Evolutionary conservation across 1,140 invertebrate species (phyloP).

Genomic region (Pentalonia nigronervosa): DNA sequence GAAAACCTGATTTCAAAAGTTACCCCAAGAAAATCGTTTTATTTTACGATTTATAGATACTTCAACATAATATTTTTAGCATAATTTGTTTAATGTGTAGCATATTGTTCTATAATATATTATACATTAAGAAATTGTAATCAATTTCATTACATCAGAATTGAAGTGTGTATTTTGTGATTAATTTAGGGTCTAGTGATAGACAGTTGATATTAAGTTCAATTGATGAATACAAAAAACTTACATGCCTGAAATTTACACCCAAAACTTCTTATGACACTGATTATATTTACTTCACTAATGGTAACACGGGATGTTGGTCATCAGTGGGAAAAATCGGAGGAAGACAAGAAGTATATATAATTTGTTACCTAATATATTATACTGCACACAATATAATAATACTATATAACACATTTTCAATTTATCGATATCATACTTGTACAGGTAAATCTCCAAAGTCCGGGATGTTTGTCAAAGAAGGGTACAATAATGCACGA

Average conservation of each 20-base stretch:
- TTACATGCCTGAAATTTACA: conserved; percentile 79
- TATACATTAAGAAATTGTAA: neutral
- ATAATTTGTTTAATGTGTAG: neutral
- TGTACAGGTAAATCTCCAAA: conserved; percentile 72
- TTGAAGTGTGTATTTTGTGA: conserved; percentile 26
- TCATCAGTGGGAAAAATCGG: conserved; percentile 66
- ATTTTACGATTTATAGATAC: neutral
- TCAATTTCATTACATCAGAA: neutral
- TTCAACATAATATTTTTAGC: neutral
- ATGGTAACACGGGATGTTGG: conserved; percentile 79
- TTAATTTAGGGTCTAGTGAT: conserved; percentile 65
- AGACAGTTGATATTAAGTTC: conserved; percentile 69
- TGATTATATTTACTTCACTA: conserved; percentile 76
- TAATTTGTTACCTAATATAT: neutral
- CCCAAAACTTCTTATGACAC: conserved; percentile 68
- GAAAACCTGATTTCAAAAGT: neutral
- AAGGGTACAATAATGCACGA: conserved; percentile 84
- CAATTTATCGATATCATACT: neutral
- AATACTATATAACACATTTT: neutral
- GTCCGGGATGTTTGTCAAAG: conserved; percentile 75
- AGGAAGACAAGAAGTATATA: conserved; percentile 69
- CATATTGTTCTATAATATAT: neutral
- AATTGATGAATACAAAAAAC: conserved; percentile 73
- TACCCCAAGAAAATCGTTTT: neutral
- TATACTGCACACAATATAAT: neutral